phyloP scores from a whole-genome alignment of 2,113 vertebrate genomes.

The Ahaetulla prasina region DNA sequence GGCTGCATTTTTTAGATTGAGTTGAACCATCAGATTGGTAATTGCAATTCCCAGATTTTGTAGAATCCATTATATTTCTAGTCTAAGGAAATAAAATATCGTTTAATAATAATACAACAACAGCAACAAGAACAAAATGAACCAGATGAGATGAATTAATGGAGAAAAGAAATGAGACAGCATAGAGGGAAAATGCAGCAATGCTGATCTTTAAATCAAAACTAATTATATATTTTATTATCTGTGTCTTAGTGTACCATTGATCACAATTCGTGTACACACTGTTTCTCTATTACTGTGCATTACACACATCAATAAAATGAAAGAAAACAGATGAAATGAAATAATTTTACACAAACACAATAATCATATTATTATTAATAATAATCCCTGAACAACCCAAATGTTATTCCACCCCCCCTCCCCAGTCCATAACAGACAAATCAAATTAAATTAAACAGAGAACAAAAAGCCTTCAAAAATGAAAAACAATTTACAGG shows the following conservation, averaged over 20 bases:
- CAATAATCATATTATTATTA: constrained; percentile 35
- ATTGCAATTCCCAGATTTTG: neutral
- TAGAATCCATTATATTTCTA: constrained; percentile 1
- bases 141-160: constrained; percentile 50
- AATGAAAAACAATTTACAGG: constrained; percentile 41
- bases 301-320: constrained; percentile 72
- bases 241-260: constrained; percentile 74
- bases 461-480: constrained; percentile 41
- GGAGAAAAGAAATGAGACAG: constrained; percentile 49
- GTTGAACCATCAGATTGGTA: neutral
- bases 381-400: constrained; percentile 51
- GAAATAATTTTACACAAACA: constrained; percentile 67
- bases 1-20: neutral
- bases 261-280: constrained; percentile 70
- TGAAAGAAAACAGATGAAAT: constrained; percentile 67
- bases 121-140: constrained; percentile 41
- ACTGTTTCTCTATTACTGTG: constrained; percentile 65
- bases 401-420: constrained; percentile 45
- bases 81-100: neutral
- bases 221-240: constrained; percentile 77
- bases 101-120: constrained; percentile 43
- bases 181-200: constrained; percentile 65
- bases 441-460: constrained; percentile 47
- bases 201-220: constrained; percentile 62
- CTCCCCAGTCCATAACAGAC: constrained; percentile 37